Evolutionary conservation across 2,113 vertebrate species (phyloP).

Genomic region (Clarias gariepinus): DNA sequence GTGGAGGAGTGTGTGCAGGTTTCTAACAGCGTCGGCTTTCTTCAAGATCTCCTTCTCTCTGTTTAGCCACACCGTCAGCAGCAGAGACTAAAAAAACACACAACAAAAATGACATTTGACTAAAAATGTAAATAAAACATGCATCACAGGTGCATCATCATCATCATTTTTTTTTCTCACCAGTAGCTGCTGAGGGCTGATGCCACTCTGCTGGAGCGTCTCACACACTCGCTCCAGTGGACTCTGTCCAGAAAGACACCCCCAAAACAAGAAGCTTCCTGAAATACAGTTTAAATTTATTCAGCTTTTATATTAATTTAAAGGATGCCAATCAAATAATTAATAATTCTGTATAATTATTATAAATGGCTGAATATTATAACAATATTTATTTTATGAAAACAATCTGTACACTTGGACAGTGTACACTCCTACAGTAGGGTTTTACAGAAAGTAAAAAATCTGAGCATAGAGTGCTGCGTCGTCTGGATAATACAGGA

Average conservation of each 20-base stretch:
- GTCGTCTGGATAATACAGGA: neutral
- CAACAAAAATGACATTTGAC: neutral
- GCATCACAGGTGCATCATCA: neutral
- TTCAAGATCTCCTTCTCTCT: slow-evolving; percentile 87
- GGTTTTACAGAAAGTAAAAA: neutral
- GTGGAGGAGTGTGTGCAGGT: slow-evolving; percentile 80
- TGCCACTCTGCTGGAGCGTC: slow-evolving; percentile 80
- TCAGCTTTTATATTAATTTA: too few species aligned
- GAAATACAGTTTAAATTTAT: slow-evolving; percentile 5
- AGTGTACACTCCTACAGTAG: neutral
- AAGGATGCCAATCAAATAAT: neutral
- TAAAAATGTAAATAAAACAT: neutral
- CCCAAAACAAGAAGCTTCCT: slow-evolving; percentile 97
- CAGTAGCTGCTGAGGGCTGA: slow-evolving; percentile 88
- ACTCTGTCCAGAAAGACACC: slow-evolving; percentile 85
- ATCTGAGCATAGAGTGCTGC: too few species aligned
- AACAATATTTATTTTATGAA: too few species aligned
- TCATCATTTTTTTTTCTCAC: slow-evolving; percentile 69
- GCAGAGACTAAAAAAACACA: slow-evolving; percentile 76
- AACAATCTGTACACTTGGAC: too few species aligned
- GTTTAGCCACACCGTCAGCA: slow-evolving; percentile 89
- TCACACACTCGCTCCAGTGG: slow-evolving; percentile 79
- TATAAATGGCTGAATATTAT: too few species aligned
- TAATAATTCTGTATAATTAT: too few species aligned
- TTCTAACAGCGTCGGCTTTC: slow-evolving; percentile 73